Evolutionary conservation across 2,797 vertebrate genomes (phyloP).

Genomic region (Acanthurus tractus): DNA sequence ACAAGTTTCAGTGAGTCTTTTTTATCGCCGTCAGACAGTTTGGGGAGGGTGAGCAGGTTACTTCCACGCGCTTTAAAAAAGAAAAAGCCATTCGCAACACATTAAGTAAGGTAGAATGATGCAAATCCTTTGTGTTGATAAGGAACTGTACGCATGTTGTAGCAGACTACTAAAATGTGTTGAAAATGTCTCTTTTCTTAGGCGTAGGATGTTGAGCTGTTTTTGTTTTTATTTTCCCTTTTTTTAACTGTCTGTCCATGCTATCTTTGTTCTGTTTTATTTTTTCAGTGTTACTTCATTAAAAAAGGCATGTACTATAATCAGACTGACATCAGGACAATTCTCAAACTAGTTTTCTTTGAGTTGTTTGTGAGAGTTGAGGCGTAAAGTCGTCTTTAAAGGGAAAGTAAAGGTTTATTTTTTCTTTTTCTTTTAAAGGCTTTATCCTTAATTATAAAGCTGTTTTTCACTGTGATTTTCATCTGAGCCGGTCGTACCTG

Average conservation of each 20-base stretch:
- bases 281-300: constrained; percentile 58
- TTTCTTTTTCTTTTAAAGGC: constrained; percentile 5
- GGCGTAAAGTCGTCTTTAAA: constrained; percentile 34
- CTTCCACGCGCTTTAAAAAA: constrained; percentile 39
- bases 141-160: constrained; percentile 7
- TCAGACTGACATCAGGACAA: constrained; percentile 37
- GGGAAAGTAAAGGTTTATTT: constrained; percentile 38
- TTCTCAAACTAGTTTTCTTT: constrained; percentile 15
- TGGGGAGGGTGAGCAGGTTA: constrained; percentile 52
- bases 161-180: constrained; percentile 41
- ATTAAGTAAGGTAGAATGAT: constrained; percentile 23
- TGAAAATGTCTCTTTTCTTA: constrained; percentile 36
- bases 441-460: neutral
- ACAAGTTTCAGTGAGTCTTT: neutral
- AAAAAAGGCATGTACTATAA: constrained; percentile 55
- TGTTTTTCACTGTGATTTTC: neutral
- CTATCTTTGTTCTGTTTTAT: constrained; percentile 57
- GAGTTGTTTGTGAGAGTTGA: constrained; percentile 5
- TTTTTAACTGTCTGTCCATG: constrained; percentile 59
- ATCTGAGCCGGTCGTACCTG: constrained; percentile 5
- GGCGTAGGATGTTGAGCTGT: constrained; percentile 30
- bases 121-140: neutral
- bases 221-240: constrained; percentile 21
- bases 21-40: constrained; percentile 23
- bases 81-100: constrained; percentile 45